Evolutionary conservation across 2,797 vertebrate species (phyloP).

Genomic region (Clarias fuscus): DNA sequence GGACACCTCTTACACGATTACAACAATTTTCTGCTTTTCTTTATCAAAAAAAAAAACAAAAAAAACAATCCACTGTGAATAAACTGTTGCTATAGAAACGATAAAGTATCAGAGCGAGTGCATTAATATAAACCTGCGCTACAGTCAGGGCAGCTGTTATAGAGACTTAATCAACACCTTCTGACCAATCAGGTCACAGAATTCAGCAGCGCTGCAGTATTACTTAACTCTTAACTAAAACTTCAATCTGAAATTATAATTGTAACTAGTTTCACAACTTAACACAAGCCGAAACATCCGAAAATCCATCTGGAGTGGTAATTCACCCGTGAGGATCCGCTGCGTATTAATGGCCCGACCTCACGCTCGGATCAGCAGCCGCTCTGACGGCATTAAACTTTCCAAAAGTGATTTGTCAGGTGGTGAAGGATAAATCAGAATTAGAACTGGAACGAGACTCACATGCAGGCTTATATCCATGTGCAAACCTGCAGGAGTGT

Average conservation of each 20-base stretch:
- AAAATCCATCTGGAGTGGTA: neutral
- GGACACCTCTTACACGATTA: too few relatives aligned
- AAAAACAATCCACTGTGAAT: neutral
- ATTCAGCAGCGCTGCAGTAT: neutral
- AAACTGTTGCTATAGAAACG: neutral
- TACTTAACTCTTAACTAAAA: neutral
- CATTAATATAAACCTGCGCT: neutral
- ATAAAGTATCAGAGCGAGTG: neutral
- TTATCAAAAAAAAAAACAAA: too few relatives aligned
- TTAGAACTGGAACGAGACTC: slow-evolving; percentile 53
- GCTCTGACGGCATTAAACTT: slow-evolving; percentile 20
- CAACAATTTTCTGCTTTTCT: too few relatives aligned
- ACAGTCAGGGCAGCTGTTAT: too few relatives aligned
- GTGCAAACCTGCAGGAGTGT: slow-evolving; percentile 55
- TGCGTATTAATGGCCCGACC: slow-evolving; percentile 52
- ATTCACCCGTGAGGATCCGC: slow-evolving; percentile 12
- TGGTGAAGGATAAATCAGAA: slow-evolving; percentile 60
- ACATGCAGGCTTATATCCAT: slow-evolving; percentile 9
- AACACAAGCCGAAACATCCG: neutral
- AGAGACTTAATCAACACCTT: neutral
- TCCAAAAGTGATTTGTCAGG: slow-evolving; percentile 54
- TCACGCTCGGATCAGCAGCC: neutral
- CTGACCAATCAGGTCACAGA: neutral
- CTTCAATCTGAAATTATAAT: neutral
- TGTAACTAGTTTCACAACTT: neutral